These are phyloP conservation scores for Nasua narica DNA, from an alignment of 2,797 vertebrate genomes.

Conservation along the genomic window DNA sequence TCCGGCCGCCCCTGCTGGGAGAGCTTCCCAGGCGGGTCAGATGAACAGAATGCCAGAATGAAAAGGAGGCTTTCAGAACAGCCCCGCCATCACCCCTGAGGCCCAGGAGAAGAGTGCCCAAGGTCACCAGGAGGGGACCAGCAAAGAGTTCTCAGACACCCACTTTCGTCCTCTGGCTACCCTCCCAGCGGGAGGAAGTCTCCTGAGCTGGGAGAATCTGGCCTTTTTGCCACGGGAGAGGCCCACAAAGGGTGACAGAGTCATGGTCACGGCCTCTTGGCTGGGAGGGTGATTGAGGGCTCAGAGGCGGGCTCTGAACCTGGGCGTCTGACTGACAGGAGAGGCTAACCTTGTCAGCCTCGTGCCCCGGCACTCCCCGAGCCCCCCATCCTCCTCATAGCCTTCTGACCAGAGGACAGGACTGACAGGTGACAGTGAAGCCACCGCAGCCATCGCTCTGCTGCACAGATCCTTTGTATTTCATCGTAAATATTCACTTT, in stretches of 20 bases:
- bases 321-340: background rate
- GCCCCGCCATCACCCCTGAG: background rate
- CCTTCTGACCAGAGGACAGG: background rate
- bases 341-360: background rate
- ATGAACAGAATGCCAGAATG: conserved; percentile 23
- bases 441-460: background rate
- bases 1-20: background rate
- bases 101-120: background rate
- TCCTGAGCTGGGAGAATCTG: background rate
- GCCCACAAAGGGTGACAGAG: background rate
- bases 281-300: background rate
- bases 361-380: too few relatives aligned
- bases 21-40: background rate
- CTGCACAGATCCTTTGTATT: background rate
- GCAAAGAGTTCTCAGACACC: background rate
- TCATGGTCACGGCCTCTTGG: background rate
- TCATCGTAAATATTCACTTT: background rate
- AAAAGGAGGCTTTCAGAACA: conserved; percentile 64
- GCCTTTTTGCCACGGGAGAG: background rate
- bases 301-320: background rate
- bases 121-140: conserved; percentile 40
- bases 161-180: conserved; percentile 24
- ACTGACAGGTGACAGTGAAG: background rate
- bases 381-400: background rate
- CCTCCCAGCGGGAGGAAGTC: background rate